Percentiles rank a stretch among this genome's conserved stretches.
These are phyloP conservation scores for Bibio marci DNA, from an alignment of 2,888 invertebrate genomes.

Conservation along the genomic window DNA sequence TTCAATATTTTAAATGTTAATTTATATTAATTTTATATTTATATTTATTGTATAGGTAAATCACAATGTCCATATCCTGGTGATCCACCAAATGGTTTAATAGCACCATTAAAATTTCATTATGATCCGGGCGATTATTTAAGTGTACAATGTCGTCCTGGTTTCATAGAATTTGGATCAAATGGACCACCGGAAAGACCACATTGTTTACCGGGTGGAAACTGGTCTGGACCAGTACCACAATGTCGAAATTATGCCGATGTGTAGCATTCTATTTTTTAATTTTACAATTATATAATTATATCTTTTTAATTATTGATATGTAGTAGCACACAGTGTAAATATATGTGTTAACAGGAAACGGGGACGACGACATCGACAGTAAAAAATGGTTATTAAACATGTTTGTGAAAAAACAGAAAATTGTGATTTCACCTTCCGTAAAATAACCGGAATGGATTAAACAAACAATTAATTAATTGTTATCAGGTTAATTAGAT, in stretches of 20 bases:
- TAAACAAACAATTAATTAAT: no score
- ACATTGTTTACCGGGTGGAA: constrained; percentile 45
- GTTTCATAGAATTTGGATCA: constrained; percentile 35
- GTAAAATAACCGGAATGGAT: no score
- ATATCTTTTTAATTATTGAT: no score
- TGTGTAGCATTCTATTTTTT: constrained; percentile 30
- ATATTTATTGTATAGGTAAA: constrained; percentile 35
- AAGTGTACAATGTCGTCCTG: constrained; percentile 49
- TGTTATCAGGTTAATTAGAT: no score
- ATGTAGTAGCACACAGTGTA: no score
- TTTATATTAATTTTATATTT: neutral
- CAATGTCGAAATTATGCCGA: constrained; percentile 47
- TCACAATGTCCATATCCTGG: constrained; percentile 55
- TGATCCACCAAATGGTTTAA: constrained; percentile 50
- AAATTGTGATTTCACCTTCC: no score
- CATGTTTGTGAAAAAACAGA: no score
- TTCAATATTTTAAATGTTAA: no score
- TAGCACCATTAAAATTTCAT: constrained; percentile 52
- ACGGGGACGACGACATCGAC: no score
- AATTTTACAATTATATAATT: no score
- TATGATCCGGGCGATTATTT: constrained; percentile 57
- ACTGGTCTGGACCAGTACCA: constrained; percentile 49
- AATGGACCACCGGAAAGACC: constrained; percentile 40
- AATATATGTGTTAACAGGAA: no score
- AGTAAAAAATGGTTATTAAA: no score